phyloP scores from a whole-genome alignment of 1,140 invertebrate species.

The Drosophila yakuba region DNA sequence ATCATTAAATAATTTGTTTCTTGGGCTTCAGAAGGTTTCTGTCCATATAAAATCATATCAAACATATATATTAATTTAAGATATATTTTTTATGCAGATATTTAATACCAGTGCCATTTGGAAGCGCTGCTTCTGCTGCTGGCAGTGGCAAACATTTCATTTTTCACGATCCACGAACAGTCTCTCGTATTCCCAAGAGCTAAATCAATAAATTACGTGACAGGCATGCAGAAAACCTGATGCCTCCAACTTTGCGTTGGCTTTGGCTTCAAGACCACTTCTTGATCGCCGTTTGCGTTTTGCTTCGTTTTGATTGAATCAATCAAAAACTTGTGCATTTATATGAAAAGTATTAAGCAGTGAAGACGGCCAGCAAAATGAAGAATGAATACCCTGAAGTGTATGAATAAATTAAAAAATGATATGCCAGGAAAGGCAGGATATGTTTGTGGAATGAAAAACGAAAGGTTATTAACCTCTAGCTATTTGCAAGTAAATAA shows the following conservation, averaged over 20 bases:
- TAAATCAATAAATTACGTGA: conserved; percentile 85
- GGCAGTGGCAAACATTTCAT: conserved; percentile 80
- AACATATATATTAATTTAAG: too few species aligned
- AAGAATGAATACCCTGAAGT: conserved; percentile 25
- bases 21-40: too few species aligned
- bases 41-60: too few species aligned
- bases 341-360: conserved; percentile 53
- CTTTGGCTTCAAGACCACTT: conserved; percentile 29
- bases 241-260: conserved; percentile 51
- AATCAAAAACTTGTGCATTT: conserved; percentile 79
- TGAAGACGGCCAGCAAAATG: neutral
- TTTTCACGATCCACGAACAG: conserved; percentile 68
- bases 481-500: too few species aligned
- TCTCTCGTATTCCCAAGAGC: conserved; percentile 82
- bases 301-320: conserved; percentile 81
- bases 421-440: neutral
- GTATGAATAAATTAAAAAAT: conserved; percentile 8
- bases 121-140: conserved; percentile 46
- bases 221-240: conserved; percentile 83
- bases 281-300: conserved; percentile 58
- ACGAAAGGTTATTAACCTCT: too few species aligned
- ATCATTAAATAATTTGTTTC: too few species aligned
- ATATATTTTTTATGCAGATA: neutral
- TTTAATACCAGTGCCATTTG: neutral
- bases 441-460: neutral